phyloP scores from a whole-genome alignment of 1,140 invertebrate species.

The Eupristina koningsbergeri region DNA sequence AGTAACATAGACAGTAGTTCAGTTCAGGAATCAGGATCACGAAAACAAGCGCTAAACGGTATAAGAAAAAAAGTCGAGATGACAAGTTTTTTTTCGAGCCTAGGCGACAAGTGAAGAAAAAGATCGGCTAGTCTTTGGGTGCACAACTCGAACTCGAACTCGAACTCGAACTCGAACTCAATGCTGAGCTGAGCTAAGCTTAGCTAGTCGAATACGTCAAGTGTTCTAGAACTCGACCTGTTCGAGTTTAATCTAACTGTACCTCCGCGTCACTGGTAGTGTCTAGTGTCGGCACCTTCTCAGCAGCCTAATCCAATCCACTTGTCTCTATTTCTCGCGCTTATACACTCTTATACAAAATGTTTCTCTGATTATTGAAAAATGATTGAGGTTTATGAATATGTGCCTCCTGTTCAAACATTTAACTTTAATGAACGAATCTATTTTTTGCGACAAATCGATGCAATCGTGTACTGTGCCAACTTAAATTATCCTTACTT shows the following conservation, averaged over 20 bases:
- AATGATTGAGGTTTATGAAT: background rate
- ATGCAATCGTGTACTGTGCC: too few relatives aligned
- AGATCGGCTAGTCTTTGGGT: background rate
- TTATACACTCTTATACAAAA: background rate
- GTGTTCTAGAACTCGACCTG: constrained; percentile 53
- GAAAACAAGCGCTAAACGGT: constrained; percentile 1
- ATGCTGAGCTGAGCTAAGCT: too few relatives aligned
- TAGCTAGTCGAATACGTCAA: constrained; percentile 45
- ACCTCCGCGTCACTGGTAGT: constrained; percentile 54
- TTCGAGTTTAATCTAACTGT: constrained; percentile 69
- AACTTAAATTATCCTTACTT: too few relatives aligned
- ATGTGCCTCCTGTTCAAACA: too few relatives aligned
- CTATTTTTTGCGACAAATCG: too few relatives aligned
- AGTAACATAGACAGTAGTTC: background rate
- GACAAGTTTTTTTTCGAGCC: constrained; percentile 27
- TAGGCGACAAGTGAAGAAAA: background rate
- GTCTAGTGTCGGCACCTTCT: constrained; percentile 15
- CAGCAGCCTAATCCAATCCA: constrained; percentile 44
- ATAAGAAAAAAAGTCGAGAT: background rate
- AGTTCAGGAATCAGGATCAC: background rate
- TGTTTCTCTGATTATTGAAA: background rate
- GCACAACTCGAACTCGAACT: too few relatives aligned
- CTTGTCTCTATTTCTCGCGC: constrained; percentile 12
- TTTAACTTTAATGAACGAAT: too few relatives aligned
- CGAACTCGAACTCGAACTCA: too few relatives aligned